Evolutionary conservation across 2,888 invertebrate genomes (phyloP), one percentile per base, ranked within the genome.

Genomic region (Crematogaster levior): DNA sequence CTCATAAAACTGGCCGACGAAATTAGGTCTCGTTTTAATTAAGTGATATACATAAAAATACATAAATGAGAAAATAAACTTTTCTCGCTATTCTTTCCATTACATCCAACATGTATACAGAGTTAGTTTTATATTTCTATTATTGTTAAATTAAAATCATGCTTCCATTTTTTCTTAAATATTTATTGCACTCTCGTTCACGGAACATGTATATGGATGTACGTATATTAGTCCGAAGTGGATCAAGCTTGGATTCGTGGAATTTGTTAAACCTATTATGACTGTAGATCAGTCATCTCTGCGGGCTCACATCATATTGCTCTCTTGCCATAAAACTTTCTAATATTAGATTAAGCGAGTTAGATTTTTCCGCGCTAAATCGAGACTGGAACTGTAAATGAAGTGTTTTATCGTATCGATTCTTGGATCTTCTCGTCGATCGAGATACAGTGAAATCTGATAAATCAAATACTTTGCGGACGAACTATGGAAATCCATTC

Each of bases 1-100:
- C 63, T 82, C 84, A 84, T 86, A 80, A 86, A 89, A 84, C 85
- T 73, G 58, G 66, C 68, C 18, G 51, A 34, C 21, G 10, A 9
- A 70, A 70, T 70, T 70, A 43, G 27, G 43, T 65, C 43, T 65
- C 18, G 27, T 65, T 65, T 43, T 65, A 61, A 61, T 61, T 37
- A 65, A 65, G n/a, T n/a, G n/a, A n/a, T n/a, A n/a, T n/a, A n/a
- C n/a, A n/a, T n/a, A n/a, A n/a, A n/a, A 37, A 5, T 2, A 43
- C 18, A 43, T 27, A 46, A 65, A 65, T 43, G 15, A 27, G 24
- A 6, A 65, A 43, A 18, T 24, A 18, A 18, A 6, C n/a, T 37
- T 21, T 18, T 43, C 18, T 40, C 40, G 40, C 15, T 24, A 24
- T 24, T 21, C 12, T n/a, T 12, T 61, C 12, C 34, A n/a, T 51